Conservation (phyloP, 1,140 invertebrate genomes). For the Samia ricini region DNA sequence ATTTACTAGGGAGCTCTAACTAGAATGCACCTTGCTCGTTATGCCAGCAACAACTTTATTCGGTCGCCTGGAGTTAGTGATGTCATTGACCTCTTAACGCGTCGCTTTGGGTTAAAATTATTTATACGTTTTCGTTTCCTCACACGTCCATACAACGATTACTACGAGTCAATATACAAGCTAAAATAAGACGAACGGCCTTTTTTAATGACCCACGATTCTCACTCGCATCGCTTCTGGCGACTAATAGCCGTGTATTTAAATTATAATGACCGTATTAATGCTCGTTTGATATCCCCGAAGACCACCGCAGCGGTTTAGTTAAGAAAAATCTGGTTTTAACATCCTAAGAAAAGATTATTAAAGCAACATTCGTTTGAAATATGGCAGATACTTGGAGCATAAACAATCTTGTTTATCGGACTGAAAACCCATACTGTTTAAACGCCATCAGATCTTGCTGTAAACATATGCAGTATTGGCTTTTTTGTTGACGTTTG, state of each 20-base stretch:
- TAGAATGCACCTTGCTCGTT: constrained; percentile 26
- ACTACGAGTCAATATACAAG: background rate
- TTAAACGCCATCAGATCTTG: no score
- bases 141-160: constrained; percentile 8
- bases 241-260: background rate
- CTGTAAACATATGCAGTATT: no score
- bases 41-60: constrained; percentile 38
- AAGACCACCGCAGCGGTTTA: background rate
- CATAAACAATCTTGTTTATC: no score
- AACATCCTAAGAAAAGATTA: no score
- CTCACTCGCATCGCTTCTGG: background rate
- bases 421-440: no score
- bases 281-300: background rate
- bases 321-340: no score
- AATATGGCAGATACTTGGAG: no score
- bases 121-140: constrained; percentile 41
- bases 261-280: background rate
- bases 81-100: constrained; percentile 72
- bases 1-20: constrained; percentile 28
- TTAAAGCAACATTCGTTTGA: no score
- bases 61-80: constrained; percentile 27
- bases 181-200: background rate
- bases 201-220: background rate
- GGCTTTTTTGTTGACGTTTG: no score
- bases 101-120: constrained; percentile 61